Conservation (phyloP, 2,113 vertebrate species). For the Aythya baeri region DNA sequence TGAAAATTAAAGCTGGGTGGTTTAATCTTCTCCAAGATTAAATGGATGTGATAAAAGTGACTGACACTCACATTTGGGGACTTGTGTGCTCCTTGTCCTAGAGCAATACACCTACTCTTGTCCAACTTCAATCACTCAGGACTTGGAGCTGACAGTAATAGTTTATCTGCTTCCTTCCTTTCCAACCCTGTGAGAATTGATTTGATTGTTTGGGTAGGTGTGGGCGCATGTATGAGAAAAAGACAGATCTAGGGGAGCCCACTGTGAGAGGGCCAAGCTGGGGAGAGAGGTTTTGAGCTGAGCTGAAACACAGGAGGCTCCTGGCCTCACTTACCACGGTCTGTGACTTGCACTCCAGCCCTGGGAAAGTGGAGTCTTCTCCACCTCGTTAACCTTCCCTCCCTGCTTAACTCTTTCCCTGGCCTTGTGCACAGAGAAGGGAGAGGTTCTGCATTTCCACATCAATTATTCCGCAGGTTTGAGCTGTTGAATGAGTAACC, state of each 20-base stretch:
- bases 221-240: background rate
- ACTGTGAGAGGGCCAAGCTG: background rate
- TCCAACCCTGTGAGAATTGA: background rate
- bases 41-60: background rate
- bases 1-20: background rate
- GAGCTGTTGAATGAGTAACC: background rate
- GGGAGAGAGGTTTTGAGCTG: background rate
- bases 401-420: background rate
- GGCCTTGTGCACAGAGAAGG: background rate
- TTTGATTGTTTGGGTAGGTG: background rate
- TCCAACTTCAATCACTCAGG: background rate
- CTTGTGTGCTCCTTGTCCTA: background rate
- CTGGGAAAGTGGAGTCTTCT: background rate
- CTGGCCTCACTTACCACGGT: background rate
- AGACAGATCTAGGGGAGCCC: background rate
- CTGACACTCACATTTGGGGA: accelerated
- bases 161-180: background rate
- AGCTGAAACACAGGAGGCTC: background rate
- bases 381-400: accelerated
- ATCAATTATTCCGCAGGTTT: background rate
- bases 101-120: background rate
- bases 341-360: background rate
- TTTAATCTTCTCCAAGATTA: background rate
- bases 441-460: background rate
- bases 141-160: background rate